Conservation (phyloP, 2,888 invertebrate genomes). For the Acrobeloides nanus region DNA sequence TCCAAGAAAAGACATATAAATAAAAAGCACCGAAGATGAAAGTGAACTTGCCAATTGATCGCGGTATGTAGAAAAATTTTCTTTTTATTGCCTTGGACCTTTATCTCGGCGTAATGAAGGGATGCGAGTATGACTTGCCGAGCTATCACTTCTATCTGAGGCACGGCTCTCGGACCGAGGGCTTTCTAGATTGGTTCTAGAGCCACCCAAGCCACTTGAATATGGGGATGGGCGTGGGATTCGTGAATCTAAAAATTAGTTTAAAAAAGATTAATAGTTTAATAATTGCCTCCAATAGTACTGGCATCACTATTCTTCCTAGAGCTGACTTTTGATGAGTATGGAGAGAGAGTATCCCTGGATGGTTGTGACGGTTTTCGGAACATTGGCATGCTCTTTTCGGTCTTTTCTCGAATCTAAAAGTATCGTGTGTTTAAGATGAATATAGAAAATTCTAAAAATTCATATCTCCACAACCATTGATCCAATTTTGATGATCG, state of each 20-base stretch:
- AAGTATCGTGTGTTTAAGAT: slow-evolving; percentile 2
- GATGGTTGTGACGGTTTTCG: slow-evolving; percentile 12
- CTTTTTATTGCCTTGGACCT: too few species aligned
- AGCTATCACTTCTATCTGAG: slow-evolving; percentile 18
- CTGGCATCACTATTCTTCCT: slow-evolving; percentile 23
- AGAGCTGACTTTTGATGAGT: slow-evolving; percentile 7
- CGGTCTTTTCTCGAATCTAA: slow-evolving; percentile 84
- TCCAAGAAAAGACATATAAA: too few species aligned
- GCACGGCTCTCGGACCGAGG: slow-evolving; percentile 33
- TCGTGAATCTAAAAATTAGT: slow-evolving; percentile 4
- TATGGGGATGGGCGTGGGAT: slow-evolving; percentile 13
- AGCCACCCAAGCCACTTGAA: not conserved
- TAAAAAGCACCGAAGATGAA: too few species aligned
- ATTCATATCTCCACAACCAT: not conserved
- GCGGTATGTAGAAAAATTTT: too few species aligned
- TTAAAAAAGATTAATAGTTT: not conserved
- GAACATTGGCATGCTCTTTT: slow-evolving; percentile 79
- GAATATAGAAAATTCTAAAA: not conserved
- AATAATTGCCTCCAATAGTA: slow-evolving; percentile 10
- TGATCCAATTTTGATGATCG: not conserved
- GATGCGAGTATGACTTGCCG: slow-evolving; percentile 29
- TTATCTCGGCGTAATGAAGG: slow-evolving; percentile 43
- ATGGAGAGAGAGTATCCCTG: not conserved
- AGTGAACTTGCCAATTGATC: too few species aligned
- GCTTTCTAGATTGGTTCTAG: slow-evolving; percentile 11